Evolutionary conservation across 2,797 vertebrate genomes (phyloP), one percentile per base, ranked within the genome.

Genomic region (Centropyge bicolor): DNA sequence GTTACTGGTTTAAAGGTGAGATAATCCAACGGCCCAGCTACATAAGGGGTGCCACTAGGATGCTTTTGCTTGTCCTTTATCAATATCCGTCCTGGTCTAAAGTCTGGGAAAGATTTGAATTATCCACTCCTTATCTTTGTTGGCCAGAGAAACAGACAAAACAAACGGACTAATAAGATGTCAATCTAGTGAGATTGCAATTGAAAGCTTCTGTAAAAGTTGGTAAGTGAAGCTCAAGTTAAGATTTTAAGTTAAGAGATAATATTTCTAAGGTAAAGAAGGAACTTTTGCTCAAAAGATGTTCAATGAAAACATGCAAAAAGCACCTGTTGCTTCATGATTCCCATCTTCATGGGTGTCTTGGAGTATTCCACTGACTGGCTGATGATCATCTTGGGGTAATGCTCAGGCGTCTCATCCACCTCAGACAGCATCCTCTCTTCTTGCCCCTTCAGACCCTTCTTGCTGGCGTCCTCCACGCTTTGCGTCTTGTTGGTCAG

Each of bases 281-380:
- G 4, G 6, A 20, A 72, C 36, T 36, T 19, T 22, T 59, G 14
- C 6, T 27, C 13, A 16, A 17, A 52, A n/a, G 24, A 9, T 36
- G 4, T 22, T 11, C 49, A 36, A 61, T 7, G 9, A 20, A 16
- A 56, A n/a, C 24, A 6, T 31, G 35, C 19, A 5, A 41, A 13
- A 38, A 9, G 19, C 76, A 94, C 94, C 92, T 98, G 97, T 52
- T 97, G 98, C 80, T 99, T 99, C 96, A 99, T 99, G 91, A 99
- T 99, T 83, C 98, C 97, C 91, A 95, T 95, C 93, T 98, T 99
- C 91, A 96, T 92, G n/a, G 95, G 96, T 3, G 95, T 93, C 95
- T 97, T 99, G 84, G 93, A 97, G 88, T 96, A 93, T 88, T 99
- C 98, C 84, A 98, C 98, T 9, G 94, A 94, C 20, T 95, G 96